Evolutionary conservation across 2,797 vertebrate species (phyloP), one percentile per base, ranked within the genome.

Genomic region (Coreius guichenoti): DNA sequence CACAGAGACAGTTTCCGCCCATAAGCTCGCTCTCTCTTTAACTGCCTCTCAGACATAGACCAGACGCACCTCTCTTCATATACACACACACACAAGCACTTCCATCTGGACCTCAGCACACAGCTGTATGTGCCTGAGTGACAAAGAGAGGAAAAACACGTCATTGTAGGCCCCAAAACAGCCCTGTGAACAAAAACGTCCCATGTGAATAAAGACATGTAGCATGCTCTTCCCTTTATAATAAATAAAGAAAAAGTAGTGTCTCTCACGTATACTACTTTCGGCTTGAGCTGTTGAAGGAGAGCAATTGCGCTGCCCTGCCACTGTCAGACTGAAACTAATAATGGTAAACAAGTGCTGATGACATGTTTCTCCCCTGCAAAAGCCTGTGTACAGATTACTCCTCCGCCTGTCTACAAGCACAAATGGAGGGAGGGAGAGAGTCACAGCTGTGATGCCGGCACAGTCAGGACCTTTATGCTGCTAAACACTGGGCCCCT

Each of bases 391-490:
- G 89, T 87, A 85, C 90, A 89, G 90, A 90, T 88, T 91, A 83
- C 86, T 88, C 87, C 90, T 89, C 74, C 72, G 89, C 90, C 92
- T 90, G 90, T 88, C 91, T 91, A 89, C 92, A 89, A 89, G 89
- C 92, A 91, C 92, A 89, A 93, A 94, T 58, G 63, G 87, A 92
- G 91, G 81, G 87, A 69, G 69, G 91, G 88, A 90, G 91, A 84
- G 61, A 89, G 91, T 89, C 95, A 92, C 95, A 96, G 96, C 95
- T 95, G 96, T 93, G 92, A 94, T 92, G 91, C 91, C 43, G 74
- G 88, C 86, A 89, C 93, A 93, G 91, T 94, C 95, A 92, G 94
- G 92, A 92, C 92, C 92, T 95, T 93, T 93, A 88, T 86, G 86
- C 91, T 88, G 77, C 89, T 91, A 88, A 90, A 91, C 92, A 88